Evolutionary conservation across 2,888 invertebrate genomes (phyloP).

Genomic region (Allolobophora icterica): DNA sequence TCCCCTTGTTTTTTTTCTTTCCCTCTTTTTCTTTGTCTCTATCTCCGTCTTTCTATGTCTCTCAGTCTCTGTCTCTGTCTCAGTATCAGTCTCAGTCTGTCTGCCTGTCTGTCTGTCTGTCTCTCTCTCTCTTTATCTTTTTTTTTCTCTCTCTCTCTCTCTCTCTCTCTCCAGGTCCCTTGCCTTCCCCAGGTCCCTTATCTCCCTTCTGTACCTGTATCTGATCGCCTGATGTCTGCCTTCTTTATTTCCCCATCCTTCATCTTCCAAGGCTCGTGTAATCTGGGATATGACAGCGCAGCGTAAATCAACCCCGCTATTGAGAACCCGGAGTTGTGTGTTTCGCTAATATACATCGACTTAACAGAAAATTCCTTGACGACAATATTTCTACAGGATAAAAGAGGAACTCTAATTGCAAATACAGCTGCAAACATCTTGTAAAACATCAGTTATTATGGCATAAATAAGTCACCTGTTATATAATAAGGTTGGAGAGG

Average conservation of each 20-base stretch:
- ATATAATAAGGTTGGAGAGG: background rate
- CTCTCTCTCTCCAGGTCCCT: too few relatives aligned
- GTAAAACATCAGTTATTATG: background rate
- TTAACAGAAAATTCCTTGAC: background rate
- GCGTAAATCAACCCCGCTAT: background rate
- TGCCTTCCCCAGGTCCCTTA: too few relatives aligned
- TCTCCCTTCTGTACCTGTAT: too few relatives aligned
- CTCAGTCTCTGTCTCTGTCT: too few relatives aligned
- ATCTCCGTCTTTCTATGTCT: background rate
- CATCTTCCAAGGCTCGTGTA: too few relatives aligned
- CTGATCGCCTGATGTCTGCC: too few relatives aligned
- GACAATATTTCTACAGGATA: background rate
- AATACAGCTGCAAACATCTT: too few relatives aligned
- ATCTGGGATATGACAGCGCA: background rate
- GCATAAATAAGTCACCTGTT: background rate
- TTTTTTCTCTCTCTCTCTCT: background rate
- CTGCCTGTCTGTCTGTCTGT: conserved; percentile 20
- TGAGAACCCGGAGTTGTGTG: background rate
- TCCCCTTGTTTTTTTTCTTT: too few relatives aligned
- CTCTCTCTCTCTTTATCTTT: background rate
- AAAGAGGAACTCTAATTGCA: background rate
- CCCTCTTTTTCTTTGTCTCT: background rate
- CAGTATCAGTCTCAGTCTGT: background rate
- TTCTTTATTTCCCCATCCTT: background rate
- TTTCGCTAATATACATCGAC: background rate